Percentiles rank a stretch among this genome's conserved stretches.
phyloP scores from a whole-genome alignment of 2,888 invertebrate genomes.

The Andrena minutula region DNA sequence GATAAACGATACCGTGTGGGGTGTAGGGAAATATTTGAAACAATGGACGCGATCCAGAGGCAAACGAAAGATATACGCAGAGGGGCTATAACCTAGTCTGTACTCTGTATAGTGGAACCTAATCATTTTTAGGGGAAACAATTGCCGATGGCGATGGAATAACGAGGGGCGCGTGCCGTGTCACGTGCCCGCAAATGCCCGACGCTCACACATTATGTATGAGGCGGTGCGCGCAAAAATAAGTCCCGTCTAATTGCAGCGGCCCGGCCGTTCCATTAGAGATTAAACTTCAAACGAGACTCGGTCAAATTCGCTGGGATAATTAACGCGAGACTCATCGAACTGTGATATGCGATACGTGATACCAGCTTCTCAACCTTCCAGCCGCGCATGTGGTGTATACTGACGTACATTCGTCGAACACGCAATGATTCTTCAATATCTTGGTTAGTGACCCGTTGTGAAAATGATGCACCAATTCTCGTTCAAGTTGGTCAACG shows the following conservation, averaged over 20 bases:
- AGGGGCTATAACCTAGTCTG: neutral
- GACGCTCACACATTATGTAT: slow-evolving; percentile 72
- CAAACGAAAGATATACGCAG: no score
- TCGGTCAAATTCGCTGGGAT: slow-evolving; percentile 60
- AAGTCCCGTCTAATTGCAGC: slow-evolving; percentile 80
- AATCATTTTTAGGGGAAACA: slow-evolving; percentile 80
- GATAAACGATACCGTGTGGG: slow-evolving; percentile 1
- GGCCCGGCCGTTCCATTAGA: slow-evolving; percentile 79
- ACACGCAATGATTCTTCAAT: neutral
- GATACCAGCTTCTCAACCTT: no score
- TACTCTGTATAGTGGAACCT: slow-evolving; percentile 50
- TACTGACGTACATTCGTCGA: neutral
- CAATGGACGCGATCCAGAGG: neutral
- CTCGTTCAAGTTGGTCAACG: no score
- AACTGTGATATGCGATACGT: neutral
- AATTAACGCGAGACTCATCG: slow-evolving; percentile 68
- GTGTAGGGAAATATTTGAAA: neutral
- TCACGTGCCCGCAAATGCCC: slow-evolving; percentile 78
- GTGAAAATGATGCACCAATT: no score
- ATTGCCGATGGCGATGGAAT: slow-evolving; percentile 77
- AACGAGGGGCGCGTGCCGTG: slow-evolving; percentile 81
- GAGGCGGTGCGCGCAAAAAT: slow-evolving; percentile 71
- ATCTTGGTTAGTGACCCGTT: no score
- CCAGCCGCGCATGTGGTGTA: no score
- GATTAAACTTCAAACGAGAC: slow-evolving; percentile 81